phyloP scores from a whole-genome alignment of 2,797 vertebrate genomes.

The Lates japonicus region DNA sequence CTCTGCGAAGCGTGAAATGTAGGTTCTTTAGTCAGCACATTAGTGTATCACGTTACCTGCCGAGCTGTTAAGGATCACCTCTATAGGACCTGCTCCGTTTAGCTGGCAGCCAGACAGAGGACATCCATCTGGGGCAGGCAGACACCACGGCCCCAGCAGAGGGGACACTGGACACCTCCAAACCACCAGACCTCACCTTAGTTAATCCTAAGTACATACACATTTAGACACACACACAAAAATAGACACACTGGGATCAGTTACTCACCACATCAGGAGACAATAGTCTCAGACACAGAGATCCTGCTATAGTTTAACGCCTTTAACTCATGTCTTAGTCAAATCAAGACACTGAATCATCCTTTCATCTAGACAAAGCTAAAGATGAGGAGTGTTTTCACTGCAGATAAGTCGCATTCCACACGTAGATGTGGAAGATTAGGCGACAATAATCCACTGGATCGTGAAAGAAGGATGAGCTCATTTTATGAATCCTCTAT shows the following conservation, averaged over 20 bases:
- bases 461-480: constrained; percentile 34
- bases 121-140: constrained; percentile 82
- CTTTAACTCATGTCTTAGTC: constrained; percentile 57
- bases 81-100: constrained; percentile 71
- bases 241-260: constrained; percentile 69
- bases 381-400: constrained; percentile 48
- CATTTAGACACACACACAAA: constrained; percentile 60
- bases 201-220: constrained; percentile 77
- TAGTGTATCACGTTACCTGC: constrained; percentile 82
- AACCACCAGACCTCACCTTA: constrained; percentile 61
- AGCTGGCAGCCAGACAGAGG: constrained; percentile 76
- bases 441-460: constrained; percentile 21
- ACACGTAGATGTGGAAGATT: constrained; percentile 30
- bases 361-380: constrained; percentile 61
- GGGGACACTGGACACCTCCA: constrained; percentile 75
- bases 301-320: constrained; percentile 47
- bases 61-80: constrained; percentile 80
- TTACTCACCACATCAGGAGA: constrained; percentile 69
- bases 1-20: constrained; percentile 82
- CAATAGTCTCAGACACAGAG: constrained; percentile 63
- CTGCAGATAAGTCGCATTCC: constrained; percentile 56
- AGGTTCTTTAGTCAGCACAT: constrained; percentile 76
- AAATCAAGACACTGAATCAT: constrained; percentile 69
- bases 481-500: constrained; percentile 14
- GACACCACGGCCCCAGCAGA: constrained; percentile 78